These are phyloP conservation scores for Conus canariensis DNA, from an alignment of 2,888 invertebrate genomes.

Conservation along the genomic window DNA sequence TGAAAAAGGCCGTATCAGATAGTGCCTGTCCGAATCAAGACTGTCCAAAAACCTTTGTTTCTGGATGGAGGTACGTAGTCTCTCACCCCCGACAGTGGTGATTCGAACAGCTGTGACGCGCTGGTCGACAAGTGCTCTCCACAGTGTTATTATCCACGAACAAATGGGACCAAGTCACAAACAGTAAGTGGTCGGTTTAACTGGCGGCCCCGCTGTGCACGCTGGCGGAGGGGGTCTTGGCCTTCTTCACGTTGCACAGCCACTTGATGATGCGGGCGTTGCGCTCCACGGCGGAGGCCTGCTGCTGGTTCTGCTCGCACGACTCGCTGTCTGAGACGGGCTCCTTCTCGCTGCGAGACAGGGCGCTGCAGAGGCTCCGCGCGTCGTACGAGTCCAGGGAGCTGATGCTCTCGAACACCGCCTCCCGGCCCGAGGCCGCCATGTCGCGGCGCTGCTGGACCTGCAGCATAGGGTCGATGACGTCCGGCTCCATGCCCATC, in stretches of 20 bases:
- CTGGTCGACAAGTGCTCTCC: no score
- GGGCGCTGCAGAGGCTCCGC: conserved; percentile 70
- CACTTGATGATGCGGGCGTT: conserved; percentile 98
- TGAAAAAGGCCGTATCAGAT: no score
- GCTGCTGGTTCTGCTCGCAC: conserved; percentile 63
- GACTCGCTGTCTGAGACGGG: conserved; percentile 53
- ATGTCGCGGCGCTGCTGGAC: neutral
- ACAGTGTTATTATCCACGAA: no score
- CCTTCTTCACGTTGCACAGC: conserved; percentile 96
- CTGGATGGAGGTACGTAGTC: no score
- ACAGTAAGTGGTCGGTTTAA: no score
- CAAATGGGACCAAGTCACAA: no score
- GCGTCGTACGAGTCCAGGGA: conserved; percentile 87
- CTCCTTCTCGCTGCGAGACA: conserved; percentile 61
- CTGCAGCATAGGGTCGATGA: conserved; percentile 77
- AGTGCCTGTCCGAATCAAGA: no score
- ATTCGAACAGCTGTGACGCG: no score
- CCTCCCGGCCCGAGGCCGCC: conserved; percentile 72
- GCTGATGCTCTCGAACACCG: conserved; percentile 88
- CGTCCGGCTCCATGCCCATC: conserved; percentile 87
- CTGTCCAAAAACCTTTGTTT: no score
- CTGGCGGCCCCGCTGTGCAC: neutral
- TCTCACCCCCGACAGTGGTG: no score
- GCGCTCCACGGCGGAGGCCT: conserved; percentile 94
- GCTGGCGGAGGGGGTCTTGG: conserved; percentile 54